phyloP scores from a whole-genome alignment of 2,888 invertebrate species.

The Drosophila birchii region DNA sequence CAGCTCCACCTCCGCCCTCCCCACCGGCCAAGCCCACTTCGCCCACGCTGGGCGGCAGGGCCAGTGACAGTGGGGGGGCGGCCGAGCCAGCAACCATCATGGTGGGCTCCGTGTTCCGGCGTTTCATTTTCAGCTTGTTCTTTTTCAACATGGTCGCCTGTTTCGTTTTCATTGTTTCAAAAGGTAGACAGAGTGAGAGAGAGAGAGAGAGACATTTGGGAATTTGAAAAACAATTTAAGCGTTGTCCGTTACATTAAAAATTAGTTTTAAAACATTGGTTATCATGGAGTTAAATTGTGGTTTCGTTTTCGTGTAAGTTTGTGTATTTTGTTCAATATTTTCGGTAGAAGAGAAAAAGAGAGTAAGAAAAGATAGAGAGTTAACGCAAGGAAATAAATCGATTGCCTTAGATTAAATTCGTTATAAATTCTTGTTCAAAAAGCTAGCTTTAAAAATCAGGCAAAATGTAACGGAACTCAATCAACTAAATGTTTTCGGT shows the following conservation, averaged over 20 bases:
- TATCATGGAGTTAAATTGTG: slow-evolving; percentile 37
- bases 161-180: not conserved
- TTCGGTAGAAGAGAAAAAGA: slow-evolving; percentile 55
- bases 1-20: slow-evolving; percentile 58
- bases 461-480: slow-evolving; percentile 70
- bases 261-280: slow-evolving; percentile 37
- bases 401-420: slow-evolving; percentile 40
- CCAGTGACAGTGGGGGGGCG: slow-evolving; percentile 84
- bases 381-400: slow-evolving; percentile 57
- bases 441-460: slow-evolving; percentile 58
- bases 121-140: slow-evolving; percentile 97
- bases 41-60: slow-evolving; percentile 82
- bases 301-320: slow-evolving; percentile 40
- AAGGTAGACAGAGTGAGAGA: slow-evolving; percentile 2
- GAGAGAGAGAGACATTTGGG: slow-evolving; percentile 45
- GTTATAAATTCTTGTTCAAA: slow-evolving; percentile 24
- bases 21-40: slow-evolving; percentile 80
- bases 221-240: slow-evolving; percentile 62
- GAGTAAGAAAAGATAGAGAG: slow-evolving; percentile 53
- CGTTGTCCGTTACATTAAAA: slow-evolving; percentile 81
- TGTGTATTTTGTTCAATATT: slow-evolving; percentile 29
- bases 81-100: slow-evolving; percentile 86
- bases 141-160: slow-evolving; percentile 99
- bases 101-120: slow-evolving; percentile 95
- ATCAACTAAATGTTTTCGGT: slow-evolving; percentile 48